Evolutionary conservation across 53 echinoderm and acorn worm species (phyloP).

Genomic region (Apostichopus leukothele): DNA sequence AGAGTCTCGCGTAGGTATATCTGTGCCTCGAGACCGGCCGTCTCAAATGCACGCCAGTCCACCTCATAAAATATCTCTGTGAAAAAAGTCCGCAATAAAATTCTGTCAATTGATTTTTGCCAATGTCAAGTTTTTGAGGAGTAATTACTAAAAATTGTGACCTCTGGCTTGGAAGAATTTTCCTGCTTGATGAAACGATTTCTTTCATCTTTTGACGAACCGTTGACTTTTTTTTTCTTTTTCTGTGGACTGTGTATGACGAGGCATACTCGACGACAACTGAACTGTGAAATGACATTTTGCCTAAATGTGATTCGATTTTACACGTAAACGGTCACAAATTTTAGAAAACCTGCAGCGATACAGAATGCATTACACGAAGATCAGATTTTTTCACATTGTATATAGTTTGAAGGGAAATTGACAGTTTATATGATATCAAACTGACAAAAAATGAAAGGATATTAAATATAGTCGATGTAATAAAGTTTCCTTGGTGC

Average conservation of each 20-base stretch:
- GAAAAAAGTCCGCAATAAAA: background rate
- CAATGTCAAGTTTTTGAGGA: background rate
- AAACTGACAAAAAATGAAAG: no score
- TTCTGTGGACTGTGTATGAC: background rate
- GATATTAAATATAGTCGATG: no score
- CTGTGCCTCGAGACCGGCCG: background rate
- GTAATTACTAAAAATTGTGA: background rate
- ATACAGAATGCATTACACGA: background rate
- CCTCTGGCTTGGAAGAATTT: background rate
- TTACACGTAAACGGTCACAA: background rate
- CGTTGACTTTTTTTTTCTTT: background rate
- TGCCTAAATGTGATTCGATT: background rate
- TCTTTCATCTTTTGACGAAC: background rate
- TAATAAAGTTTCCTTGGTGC: no score
- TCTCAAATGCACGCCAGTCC: background rate
- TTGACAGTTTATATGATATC: no score
- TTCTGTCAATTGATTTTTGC: background rate
- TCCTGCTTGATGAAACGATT: background rate
- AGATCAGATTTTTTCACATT: no score
- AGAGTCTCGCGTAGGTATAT: no score
- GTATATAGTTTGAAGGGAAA: no score
- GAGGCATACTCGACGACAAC: background rate
- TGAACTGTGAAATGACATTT: background rate
- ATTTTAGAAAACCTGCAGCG: background rate
- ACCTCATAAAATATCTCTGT: background rate